Evolutionary conservation across 37 sponge, comb jelly and placozoan species (phyloP).

Genomic region (Oscarella lobularis): DNA sequence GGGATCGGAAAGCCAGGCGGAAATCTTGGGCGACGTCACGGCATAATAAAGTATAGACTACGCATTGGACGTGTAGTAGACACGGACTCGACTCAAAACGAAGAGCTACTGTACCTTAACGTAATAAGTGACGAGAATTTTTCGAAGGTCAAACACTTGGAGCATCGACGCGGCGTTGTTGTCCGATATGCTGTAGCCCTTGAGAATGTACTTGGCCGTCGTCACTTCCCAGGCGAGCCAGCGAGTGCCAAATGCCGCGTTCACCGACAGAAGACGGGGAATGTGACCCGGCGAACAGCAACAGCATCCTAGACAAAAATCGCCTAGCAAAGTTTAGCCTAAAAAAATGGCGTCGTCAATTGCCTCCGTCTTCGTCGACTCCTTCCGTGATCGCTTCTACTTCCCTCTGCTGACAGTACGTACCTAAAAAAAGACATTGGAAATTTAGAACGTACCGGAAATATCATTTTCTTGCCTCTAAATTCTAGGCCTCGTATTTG

Average conservation of each 20-base stretch:
- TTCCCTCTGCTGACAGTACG: slow-evolving; percentile 90
- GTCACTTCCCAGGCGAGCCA: slow-evolving; percentile 96
- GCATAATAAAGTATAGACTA: background rate
- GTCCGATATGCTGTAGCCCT: slow-evolving; percentile 85
- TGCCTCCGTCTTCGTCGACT: slow-evolving; percentile 49
- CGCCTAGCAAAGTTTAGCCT: too few relatives aligned
- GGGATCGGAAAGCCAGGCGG: background rate
- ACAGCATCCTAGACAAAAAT: slow-evolving; percentile 37
- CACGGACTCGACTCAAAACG: background rate
- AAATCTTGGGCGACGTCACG: background rate
- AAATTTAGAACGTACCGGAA: too few relatives aligned
- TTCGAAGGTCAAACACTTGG: slow-evolving; percentile 57
- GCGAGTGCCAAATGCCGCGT: slow-evolving; percentile 47
- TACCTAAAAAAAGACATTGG: slow-evolving; percentile 28
- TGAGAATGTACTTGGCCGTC: slow-evolving; percentile 70
- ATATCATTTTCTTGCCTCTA: slow-evolving; percentile 32
- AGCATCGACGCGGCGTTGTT: slow-evolving; percentile 78
- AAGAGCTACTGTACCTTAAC: slow-evolving; percentile 32
- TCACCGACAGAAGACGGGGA: slow-evolving; percentile 67
- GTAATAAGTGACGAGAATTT: slow-evolving; percentile 62
- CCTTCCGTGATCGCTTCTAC: slow-evolving; percentile 92
- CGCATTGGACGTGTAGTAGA: too few relatives aligned
- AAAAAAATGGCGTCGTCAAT: background rate
- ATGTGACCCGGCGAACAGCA: slow-evolving; percentile 59
- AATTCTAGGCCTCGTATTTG: slow-evolving; percentile 92